phyloP scores from a whole-genome alignment of 92 coral and sea anemone genomes.

The Metridium senile region DNA sequence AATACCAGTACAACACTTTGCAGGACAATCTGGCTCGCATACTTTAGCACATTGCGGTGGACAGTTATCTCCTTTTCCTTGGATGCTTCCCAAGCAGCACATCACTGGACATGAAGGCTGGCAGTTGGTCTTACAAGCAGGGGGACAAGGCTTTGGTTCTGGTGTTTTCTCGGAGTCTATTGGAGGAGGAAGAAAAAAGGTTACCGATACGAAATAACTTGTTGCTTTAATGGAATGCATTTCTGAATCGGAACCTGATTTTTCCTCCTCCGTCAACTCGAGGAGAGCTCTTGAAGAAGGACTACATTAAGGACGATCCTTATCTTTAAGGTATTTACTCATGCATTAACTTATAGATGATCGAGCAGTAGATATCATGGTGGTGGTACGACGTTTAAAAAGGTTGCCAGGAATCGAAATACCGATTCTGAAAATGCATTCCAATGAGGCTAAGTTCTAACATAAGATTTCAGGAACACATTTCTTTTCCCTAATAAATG shows the following conservation, averaged over 20 bases:
- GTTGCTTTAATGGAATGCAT: constrained; percentile 28
- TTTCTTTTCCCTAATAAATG: neutral
- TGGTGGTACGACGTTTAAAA: too few species aligned
- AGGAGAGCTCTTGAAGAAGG: constrained; percentile 7
- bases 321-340: neutral
- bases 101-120: constrained; percentile 37
- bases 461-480: constrained; percentile 15
- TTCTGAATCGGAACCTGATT: constrained; percentile 26
- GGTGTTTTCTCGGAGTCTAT: constrained; percentile 26
- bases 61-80: constrained; percentile 18
- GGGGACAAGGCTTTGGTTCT: constrained; percentile 7
- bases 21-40: constrained; percentile 37
- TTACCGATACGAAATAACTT: constrained; percentile 23
- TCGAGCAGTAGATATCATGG: neutral
- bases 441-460: constrained; percentile 12
- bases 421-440: constrained; percentile 40
- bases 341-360: neutral
- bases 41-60: constrained; percentile 26
- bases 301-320: neutral
- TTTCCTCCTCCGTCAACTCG: constrained; percentile 45
- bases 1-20: constrained; percentile 25
- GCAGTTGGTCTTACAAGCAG: constrained; percentile 10
- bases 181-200: constrained; percentile 39
- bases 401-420: neutral
- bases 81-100: constrained; percentile 14